Percentiles rank a stretch among this genome's conserved stretches.
These are phyloP conservation scores for Hiodon alosoides DNA, from an alignment of 2,113 vertebrate genomes.

Conservation along the genomic window DNA sequence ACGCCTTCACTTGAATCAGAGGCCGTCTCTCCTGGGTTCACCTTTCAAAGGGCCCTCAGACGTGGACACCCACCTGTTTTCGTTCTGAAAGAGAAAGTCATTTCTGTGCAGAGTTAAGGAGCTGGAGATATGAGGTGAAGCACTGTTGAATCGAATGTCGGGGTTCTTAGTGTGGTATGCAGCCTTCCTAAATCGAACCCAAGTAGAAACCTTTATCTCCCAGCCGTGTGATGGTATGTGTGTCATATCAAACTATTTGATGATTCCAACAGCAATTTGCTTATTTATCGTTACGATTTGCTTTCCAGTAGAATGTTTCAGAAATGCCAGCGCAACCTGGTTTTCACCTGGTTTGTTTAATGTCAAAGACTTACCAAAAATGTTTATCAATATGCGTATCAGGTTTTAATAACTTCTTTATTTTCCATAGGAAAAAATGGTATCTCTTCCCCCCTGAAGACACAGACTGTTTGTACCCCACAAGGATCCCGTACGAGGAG, in stretches of 20 bases:
- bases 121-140: conserved; percentile 26
- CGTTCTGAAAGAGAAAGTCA: conserved; percentile 31
- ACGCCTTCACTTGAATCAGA: too few species aligned
- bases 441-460: conserved; percentile 90
- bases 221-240: too few species aligned
- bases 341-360: too few species aligned
- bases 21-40: too few species aligned
- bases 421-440: conserved; percentile 79
- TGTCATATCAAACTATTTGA: too few species aligned
- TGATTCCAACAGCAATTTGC: too few species aligned
- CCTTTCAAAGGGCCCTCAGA: background rate
- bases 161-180: conserved; percentile 7
- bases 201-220: background rate
- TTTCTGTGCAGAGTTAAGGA: conserved; percentile 28
- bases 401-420: background rate
- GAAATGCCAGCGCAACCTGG: too few species aligned
- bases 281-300: too few species aligned
- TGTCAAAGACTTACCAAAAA: too few species aligned
- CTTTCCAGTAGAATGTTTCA: too few species aligned
- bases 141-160: background rate
- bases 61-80: conserved; percentile 14
- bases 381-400: too few species aligned
- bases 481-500: conserved; percentile 94
- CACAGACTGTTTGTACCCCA: conserved; percentile 79
- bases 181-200: conserved; percentile 7